A percentile compares a stretch with the other conserved stretches of the same genome.
Conservation (phyloP, 2,797 vertebrate genomes). For the Poeciliopsis infans region DNA sequence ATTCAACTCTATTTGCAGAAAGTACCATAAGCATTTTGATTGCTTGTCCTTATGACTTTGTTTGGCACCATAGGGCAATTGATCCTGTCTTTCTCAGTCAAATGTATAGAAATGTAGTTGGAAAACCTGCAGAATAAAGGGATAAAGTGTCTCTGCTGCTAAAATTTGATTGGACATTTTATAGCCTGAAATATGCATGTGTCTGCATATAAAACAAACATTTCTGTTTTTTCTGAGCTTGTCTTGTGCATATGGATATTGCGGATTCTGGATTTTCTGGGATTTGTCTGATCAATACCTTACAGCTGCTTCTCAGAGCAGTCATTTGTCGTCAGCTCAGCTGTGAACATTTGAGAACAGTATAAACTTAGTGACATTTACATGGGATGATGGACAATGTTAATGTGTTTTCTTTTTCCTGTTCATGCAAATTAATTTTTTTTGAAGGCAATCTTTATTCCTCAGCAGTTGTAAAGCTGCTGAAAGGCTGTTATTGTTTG, state of each 20-base stretch:
- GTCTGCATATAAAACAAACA: conserved; percentile 17
- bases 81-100: conserved; percentile 31
- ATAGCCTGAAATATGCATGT: conserved; percentile 26
- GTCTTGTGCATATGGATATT: conserved; percentile 35
- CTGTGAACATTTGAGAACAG: conserved; percentile 40
- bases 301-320: background rate
- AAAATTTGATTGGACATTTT: conserved; percentile 45
- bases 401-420: conserved; percentile 31
- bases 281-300: conserved; percentile 51
- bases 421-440: conserved; percentile 41
- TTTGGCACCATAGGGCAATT: conserved; percentile 16
- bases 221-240: conserved; percentile 23
- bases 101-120: conserved; percentile 60
- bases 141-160: conserved; percentile 7
- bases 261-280: conserved; percentile 18
- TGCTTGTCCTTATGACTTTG: conserved; percentile 5
- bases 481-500: conserved; percentile 18
- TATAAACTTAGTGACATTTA: conserved; percentile 56
- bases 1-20: conserved; percentile 11
- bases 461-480: conserved; percentile 34
- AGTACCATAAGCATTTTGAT: conserved; percentile 3
- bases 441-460: conserved; percentile 14
- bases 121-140: conserved; percentile 50
- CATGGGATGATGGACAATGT: conserved; percentile 54
- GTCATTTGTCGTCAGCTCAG: conserved; percentile 41